Conservation (phyloP, 2,113 vertebrate genomes). For the Pachycephala philippinensis region DNA sequence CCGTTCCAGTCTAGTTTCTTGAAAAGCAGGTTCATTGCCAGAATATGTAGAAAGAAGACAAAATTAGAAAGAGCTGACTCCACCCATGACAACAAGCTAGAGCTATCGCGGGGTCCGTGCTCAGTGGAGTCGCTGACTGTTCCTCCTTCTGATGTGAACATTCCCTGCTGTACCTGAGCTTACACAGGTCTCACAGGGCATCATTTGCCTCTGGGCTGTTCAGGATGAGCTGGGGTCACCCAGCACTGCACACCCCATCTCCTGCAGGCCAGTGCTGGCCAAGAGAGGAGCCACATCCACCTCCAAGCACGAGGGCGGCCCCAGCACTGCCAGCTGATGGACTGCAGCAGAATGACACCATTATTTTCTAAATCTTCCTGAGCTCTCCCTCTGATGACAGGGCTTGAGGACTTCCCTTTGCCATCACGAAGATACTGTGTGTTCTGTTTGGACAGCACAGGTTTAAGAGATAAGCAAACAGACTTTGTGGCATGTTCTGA, state of each 20-base stretch:
- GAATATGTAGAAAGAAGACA: not conserved
- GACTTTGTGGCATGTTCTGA: conserved; percentile 36
- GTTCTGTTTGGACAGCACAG: conserved; percentile 27
- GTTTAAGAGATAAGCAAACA: conserved; percentile 60
- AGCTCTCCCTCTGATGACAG: not conserved
- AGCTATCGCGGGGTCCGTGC: not conserved
- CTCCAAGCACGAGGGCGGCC: not conserved
- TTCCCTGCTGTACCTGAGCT: not conserved
- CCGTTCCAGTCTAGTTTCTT: not conserved
- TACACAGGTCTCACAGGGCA: not conserved
- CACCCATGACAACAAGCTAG: not conserved
- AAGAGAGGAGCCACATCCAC: not conserved
- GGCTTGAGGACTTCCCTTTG: not conserved
- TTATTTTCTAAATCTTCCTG: not conserved
- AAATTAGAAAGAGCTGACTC: not conserved
- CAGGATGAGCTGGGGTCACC: not conserved
- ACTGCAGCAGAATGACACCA: not conserved
- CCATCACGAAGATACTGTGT: not conserved
- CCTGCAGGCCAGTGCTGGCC: not conserved
- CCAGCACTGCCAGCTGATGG: not conserved
- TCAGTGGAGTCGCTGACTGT: not conserved
- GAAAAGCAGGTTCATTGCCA: not conserved
- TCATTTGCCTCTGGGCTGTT: not conserved
- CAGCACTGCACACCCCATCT: not conserved
- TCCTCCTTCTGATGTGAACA: not conserved